Evolutionary conservation across 2,797 vertebrate species (phyloP), one percentile per base, ranked within the genome.

Genomic region (Caiman crocodilus): DNA sequence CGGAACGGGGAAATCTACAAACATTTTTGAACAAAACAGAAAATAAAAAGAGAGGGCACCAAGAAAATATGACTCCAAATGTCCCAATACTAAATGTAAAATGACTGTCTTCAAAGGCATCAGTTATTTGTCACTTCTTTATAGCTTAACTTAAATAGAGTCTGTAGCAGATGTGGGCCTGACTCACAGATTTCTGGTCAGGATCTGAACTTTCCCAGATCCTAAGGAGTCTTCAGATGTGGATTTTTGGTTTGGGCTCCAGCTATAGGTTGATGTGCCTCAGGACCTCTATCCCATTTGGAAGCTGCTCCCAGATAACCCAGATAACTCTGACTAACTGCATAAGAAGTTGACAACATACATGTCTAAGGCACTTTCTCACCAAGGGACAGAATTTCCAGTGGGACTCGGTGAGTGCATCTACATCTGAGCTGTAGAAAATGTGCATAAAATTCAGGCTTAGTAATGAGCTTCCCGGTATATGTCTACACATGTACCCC

Each of bases 291-390:
- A 50, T 50, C 42, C 42, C 42, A 50, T 50, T 50, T 50, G 42
- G 42, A 50, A 50, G 42, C 42, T 50, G 10, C 42, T 50, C 42
- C 42, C 10, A 50, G 42, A 50, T 50, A 50, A 50, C 42, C 42
- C 10, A 50, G 42, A 50, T 50, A 50, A 50, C 42, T 42, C 42
- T 50, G 42, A 50, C 42, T 84, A 55, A 83, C 83, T 60, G 79
- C 35, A 82, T 83, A 91, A 16, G 75, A 96, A 90, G 82, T 17
- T 79, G 80, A 87, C 78, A 42, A 92, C 63, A 15, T 65, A 82
- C 94, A 92, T 69, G 89, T 93, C 80, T 80, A 85, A 85, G 65
- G 67, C 78, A 64, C 86, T 92, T 91, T 81, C 15, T 18, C 10
- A 50, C 9, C 42, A 50, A 50, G 10, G 42, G 9, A 10, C 11